Evolutionary conservation across 2,797 vertebrate genomes (phyloP).

Genomic region (Leptodactylus fallax): DNA sequence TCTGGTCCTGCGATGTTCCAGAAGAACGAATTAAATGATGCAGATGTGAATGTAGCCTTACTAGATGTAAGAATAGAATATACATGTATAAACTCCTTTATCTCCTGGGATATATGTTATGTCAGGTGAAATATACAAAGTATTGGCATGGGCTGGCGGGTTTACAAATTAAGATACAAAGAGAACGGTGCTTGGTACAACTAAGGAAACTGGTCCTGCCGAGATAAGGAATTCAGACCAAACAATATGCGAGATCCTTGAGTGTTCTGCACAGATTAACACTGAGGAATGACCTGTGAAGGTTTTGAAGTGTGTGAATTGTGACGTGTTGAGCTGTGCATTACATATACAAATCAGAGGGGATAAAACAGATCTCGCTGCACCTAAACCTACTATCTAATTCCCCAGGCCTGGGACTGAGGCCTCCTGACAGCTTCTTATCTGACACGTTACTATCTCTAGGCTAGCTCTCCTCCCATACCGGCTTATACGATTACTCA

Average conservation of each 20-base stretch:
- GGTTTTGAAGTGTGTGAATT: conserved; percentile 41
- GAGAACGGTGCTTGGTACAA: conserved; percentile 50
- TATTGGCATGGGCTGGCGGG: not conserved
- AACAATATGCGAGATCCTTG: not conserved
- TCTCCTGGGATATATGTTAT: not conserved
- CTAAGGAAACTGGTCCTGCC: not conserved
- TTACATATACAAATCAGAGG: conserved; percentile 42
- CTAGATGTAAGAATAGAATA: no score
- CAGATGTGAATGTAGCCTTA: no score
- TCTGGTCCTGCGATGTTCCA: no score
- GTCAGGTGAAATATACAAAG: conserved; percentile 4
- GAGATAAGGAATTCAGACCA: conserved; percentile 56
- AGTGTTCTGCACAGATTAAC: conserved; percentile 44
- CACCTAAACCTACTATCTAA: conserved; percentile 22
- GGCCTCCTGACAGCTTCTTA: conserved; percentile 47
- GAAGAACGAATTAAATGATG: no score
- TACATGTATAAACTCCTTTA: not conserved
- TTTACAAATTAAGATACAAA: conserved; percentile 16
- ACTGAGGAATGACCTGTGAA: conserved; percentile 21
- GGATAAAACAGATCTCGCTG: conserved; percentile 19
- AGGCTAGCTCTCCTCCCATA: conserved; percentile 3
- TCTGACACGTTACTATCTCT: conserved; percentile 35
- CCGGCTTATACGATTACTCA: conserved; percentile 16
- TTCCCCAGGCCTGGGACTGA: not conserved
- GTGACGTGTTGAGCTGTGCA: conserved; percentile 46